Base-by-base conservation (phyloP, 2,113 vertebrate genomes). In the Cepphus grylle region DNA sequence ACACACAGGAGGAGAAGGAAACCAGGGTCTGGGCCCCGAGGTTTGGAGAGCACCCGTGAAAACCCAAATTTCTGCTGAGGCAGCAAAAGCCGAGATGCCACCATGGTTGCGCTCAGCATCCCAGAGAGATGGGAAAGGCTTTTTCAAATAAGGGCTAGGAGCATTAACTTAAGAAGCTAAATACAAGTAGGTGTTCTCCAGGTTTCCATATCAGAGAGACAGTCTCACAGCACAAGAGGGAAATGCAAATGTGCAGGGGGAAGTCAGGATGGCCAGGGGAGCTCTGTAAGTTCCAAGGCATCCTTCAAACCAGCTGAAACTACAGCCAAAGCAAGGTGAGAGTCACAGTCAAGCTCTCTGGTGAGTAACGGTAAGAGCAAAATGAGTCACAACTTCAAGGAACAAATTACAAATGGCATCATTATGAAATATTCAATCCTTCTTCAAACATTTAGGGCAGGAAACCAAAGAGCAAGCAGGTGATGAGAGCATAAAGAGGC, bases 401-500 rank as follows among this genome's bases (percentile, higher is more conserved):
- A 81, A 80, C 27, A 85, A 78, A 88, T 66, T 38, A 55, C 72
- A 84, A 74, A 88, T 3, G 7, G 52, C 43, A 74, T 34, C 47
- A 81, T 59, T 70, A 81, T 71, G 50, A 81, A 86, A 88, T n/a
- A 58, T 18, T 34, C 81, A 86, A 59, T 62, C 45, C 43, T 74
- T 73, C 72, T 71, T 91, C 80, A 92, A 71, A 81, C 59, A 78
- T 45, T 80, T 71, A 58, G 32, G n/a, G 19, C 83, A 96, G 77
- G 91, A 95, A 97, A 71, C 4, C 6, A 43, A 65, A 81, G 52
- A 76, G 56, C 69, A 84, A 78, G 83, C 94, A 96, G 95, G 95
- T 94, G 94, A 94, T 52, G 65, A 52, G 26, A 74, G 69, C 7
- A 95, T 12, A 88, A 90, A 92, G 69, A 73, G 72, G 32, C 69